Evolutionary conservation across 1,140 invertebrate species (phyloP).

Genomic region (Brachionus angularis): DNA sequence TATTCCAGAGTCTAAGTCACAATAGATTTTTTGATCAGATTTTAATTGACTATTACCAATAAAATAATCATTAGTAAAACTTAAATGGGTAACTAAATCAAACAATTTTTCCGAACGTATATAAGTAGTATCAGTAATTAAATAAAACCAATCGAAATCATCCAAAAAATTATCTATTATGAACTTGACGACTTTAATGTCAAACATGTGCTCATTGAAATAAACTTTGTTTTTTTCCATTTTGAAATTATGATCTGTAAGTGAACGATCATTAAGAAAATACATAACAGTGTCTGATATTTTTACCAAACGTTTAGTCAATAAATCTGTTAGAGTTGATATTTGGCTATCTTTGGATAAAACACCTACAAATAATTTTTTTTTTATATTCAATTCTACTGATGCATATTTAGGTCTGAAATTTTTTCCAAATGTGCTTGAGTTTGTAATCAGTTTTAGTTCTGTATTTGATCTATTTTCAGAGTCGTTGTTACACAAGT

Average conservation of each 20-base stretch:
- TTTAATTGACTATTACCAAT: background rate
- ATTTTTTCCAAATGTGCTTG: too few relatives aligned
- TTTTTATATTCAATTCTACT: slow-evolving; percentile 80
- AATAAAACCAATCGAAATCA: slow-evolving; percentile 82
- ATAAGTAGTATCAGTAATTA: slow-evolving; percentile 77
- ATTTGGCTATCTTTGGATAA: slow-evolving; percentile 69
- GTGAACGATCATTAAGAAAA: slow-evolving; percentile 55
- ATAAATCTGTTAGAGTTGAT: slow-evolving; percentile 74
- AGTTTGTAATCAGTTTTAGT: too few relatives aligned
- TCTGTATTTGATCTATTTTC: too few relatives aligned
- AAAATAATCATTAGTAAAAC: background rate
- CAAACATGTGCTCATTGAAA: slow-evolving; percentile 53
- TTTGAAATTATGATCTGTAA: background rate
- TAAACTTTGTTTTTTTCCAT: slow-evolving; percentile 59
- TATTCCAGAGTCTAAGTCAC: background rate
- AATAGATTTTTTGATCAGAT: background rate
- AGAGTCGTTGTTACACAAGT: too few relatives aligned
- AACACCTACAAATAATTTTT: slow-evolving; percentile 78
- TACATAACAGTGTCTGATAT: slow-evolving; percentile 71
- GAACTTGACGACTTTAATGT: slow-evolving; percentile 72
- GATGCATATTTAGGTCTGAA: slow-evolving; percentile 80
- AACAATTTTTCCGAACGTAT: slow-evolving; percentile 71
- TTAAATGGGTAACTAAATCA: slow-evolving; percentile 48
- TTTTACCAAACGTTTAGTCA: slow-evolving; percentile 72
- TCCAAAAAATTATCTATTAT: slow-evolving; percentile 81